Base-by-base conservation (phyloP, 1,140 invertebrate genomes). In the Thalassaphorura encarpata region DNA sequence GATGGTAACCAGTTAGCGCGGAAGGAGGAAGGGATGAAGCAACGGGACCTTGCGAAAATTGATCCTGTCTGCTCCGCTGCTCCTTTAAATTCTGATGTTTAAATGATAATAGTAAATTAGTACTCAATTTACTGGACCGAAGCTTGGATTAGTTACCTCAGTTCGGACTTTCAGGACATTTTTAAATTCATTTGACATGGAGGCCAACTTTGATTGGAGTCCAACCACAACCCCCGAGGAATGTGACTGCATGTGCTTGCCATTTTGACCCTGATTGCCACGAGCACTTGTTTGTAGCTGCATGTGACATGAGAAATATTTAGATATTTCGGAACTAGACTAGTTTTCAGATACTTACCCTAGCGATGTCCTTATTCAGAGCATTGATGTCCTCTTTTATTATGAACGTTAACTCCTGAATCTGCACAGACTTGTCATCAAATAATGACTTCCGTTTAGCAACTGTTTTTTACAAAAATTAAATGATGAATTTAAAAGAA, bases 151-250 rank as follows among this genome's bases (percentile, higher is more conserved):
- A 66, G 69, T 66, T 70, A 85, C 83, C 73, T 88, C 83, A n/a
- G 84, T 87, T 68, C 90, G 75, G 19, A 91, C 84, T 80, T 93
- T 88, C 27, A 94, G 73, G 41, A 93, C 87, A 74, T 85, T 85
- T 75, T 97, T 95, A 69, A 98, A 99, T 70, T 95, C 87, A 65
- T 86, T 93, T 8, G 93, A 96, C 85, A 99, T 97, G 60, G 83
- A 84, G 23, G 93, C 95, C 61, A 99, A 74, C 72, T 96, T 91
- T 8, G 93, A 95, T 75, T 99, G 94, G 47, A 97, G 72, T 11
- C 88, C 83, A 60, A 97, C 78, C 2, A 96, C 95, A 51, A 99
- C 90, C 68, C 89, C 93, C 36, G 90, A 93, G 41, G 93, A 95
- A 80, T 97, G 94, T 62, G 89, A 91, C 64, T 91, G 83, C 71